These are phyloP conservation scores for Rhagologus leucostigma DNA, from an alignment of 2,113 vertebrate species.

Conservation along the genomic window DNA sequence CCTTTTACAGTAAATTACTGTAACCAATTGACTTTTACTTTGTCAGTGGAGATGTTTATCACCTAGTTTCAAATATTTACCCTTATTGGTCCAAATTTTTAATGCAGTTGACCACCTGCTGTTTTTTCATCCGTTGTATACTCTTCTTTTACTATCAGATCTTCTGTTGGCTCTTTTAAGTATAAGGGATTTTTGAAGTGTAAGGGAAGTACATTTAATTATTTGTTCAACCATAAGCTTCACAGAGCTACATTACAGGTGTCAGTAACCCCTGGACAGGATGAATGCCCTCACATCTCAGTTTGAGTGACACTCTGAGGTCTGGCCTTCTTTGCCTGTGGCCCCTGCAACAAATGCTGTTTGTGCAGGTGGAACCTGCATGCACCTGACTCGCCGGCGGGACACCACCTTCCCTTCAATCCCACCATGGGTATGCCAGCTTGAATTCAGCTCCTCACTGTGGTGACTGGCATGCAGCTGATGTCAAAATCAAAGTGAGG, in stretches of 20 bases:
- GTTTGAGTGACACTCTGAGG: not conserved
- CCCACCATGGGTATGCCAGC: not conserved
- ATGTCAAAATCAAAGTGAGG: not conserved
- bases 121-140: fast-evolving
- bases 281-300: not conserved
- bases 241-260: too few species aligned
- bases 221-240: not conserved
- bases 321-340: not conserved
- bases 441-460: not conserved
- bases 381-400: too few species aligned
- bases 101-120: not conserved
- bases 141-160: not conserved
- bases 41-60: not conserved
- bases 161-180: not conserved
- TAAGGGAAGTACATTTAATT: fast-evolving
- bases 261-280: not conserved
- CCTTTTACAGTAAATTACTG: not conserved
- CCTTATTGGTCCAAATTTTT: not conserved
- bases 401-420: fast-evolving
- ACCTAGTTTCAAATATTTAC: not conserved
- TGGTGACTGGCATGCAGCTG: not conserved
- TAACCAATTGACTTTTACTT: not conserved
- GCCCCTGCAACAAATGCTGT: fast-evolving
- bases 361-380: not conserved
- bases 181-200: not conserved